A percentile compares a stretch with the other conserved stretches of the same genome.
Conservation (phyloP, 2,888 invertebrate species). For the Halictus ligatus region DNA sequence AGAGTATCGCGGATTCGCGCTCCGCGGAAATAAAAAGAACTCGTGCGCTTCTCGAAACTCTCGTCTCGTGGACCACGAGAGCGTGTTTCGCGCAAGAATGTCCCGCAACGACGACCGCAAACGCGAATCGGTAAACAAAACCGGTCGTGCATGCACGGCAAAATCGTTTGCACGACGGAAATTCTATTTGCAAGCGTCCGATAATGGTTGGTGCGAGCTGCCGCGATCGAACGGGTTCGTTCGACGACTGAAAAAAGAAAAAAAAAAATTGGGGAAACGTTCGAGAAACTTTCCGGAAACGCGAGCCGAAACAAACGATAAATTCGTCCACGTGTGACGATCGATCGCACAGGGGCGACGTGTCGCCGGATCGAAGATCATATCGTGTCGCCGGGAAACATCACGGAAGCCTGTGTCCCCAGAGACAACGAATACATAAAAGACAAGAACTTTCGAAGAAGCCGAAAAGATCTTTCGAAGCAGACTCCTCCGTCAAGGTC, state of each 20-base stretch:
- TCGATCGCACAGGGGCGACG: background rate
- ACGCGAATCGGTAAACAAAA: background rate
- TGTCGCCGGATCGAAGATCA: background rate
- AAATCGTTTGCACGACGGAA: no score
- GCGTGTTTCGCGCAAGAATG: background rate
- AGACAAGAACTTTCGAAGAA: slow-evolving; percentile 54
- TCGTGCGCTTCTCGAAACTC: no score
- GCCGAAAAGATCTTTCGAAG: slow-evolving; percentile 58
- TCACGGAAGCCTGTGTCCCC: slow-evolving; percentile 35
- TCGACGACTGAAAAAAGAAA: no score
- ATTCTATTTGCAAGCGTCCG: no score
- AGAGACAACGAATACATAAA: slow-evolving; percentile 49
- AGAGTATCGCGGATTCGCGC: slow-evolving; percentile 24
- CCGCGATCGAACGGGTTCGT: no score
- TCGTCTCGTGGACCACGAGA: background rate
- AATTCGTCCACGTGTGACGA: slow-evolving; percentile 47
- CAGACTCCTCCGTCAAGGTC: slow-evolving; percentile 65
- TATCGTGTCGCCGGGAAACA: slow-evolving; percentile 6
- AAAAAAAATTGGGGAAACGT: background rate
- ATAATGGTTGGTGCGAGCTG: no score
- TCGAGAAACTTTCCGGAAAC: background rate
- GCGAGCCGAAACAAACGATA: background rate
- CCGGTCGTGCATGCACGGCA: no score
- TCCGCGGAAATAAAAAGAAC: background rate
- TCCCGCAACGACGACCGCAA: background rate